phyloP scores from a whole-genome alignment of 23 tunicate species.

The Styela clava region DNA sequence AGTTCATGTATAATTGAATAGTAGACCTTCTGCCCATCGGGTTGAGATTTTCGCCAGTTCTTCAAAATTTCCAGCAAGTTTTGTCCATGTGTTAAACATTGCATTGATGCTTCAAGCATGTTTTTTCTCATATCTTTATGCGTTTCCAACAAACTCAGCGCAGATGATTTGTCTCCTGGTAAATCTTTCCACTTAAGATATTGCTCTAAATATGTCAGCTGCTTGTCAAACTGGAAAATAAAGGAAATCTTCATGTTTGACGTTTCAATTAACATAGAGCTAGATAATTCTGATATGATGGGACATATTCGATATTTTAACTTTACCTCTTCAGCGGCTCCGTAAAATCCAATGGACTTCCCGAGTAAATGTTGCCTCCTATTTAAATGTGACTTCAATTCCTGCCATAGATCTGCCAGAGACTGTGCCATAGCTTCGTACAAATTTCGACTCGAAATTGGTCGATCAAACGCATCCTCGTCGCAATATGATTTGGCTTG shows the following conservation, averaged over 20 bases:
- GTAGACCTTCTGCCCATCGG: slow-evolving; percentile 80
- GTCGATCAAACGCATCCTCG: background rate
- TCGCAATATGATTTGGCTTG: slow-evolving; percentile 11
- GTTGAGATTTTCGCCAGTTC: slow-evolving; percentile 34
- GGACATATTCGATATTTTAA: too few relatives aligned
- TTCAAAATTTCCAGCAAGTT: slow-evolving; percentile 51
- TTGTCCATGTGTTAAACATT: slow-evolving; percentile 38
- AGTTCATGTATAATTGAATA: too few relatives aligned
- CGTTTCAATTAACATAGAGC: background rate
- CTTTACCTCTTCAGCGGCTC: slow-evolving; percentile 49
- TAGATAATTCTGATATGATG: too few relatives aligned
- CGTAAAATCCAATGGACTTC: slow-evolving; percentile 49
- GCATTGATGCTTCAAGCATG: slow-evolving; percentile 55
- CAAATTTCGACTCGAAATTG: slow-evolving; percentile 36
- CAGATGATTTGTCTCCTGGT: slow-evolving; percentile 66
- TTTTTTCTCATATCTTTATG: slow-evolving; percentile 59
- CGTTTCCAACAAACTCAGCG: slow-evolving; percentile 61
- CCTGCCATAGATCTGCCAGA: slow-evolving; percentile 66
- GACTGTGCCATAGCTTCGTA: slow-evolving; percentile 77
- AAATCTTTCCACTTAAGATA: slow-evolving; percentile 77
- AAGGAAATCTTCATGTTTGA: too few relatives aligned
- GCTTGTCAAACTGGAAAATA: slow-evolving; percentile 58
- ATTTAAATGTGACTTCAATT: slow-evolving; percentile 39
- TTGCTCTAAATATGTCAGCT: slow-evolving; percentile 82
- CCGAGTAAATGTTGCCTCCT: slow-evolving; percentile 41